Evolutionary conservation across 2,113 vertebrate genomes (phyloP), one percentile per base, ranked within the genome.

Genomic region (Scopus umbretta): DNA sequence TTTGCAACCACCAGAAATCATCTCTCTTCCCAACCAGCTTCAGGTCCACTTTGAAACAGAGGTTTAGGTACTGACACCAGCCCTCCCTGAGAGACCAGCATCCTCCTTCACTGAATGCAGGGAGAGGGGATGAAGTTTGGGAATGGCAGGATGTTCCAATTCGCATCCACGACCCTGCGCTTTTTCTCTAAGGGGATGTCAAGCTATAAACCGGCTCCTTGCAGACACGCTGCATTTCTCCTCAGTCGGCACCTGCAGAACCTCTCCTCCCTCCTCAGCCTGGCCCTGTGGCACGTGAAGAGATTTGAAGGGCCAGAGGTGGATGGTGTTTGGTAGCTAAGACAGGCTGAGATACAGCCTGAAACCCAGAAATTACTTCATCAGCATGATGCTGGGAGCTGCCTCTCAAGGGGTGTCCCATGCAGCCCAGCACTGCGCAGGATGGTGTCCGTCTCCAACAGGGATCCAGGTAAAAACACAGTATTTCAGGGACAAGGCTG

Each of bases 271-370:
- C 6, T 63, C 11, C 49, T 56, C 53, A 50, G 30, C 26, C 80
- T 13, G 7, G 5, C 13, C n/a, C 10, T 1, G 6, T 30, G 45
- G 19, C 63, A 36, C 2, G 0, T 0, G 6, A 11, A 36, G 19
- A 27, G 11, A 27, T 42, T 19, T 40, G 62, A 36, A 59, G 45
- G 38, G 36, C 26, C 5, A 4, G 17, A 45, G 38, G 17, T 0
- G 5, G n/a, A 5, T 56, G 49, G 19, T 16, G 8, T 66, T 61
- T 29, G 36, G 27, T 36, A 58, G 16, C 0, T 32, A 67, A 30
- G 6, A 2, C 10, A 30, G 32, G 43, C 52, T 90, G 72, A 43
- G 16, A 9, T 26, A 49, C 8, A 43, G 22, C 45, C 50, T 58
- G 32, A 78, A 91, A 30, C 34, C 8, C 55, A 74, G 53, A 58